Evolutionary conservation across 2,797 vertebrate species (phyloP).

Genomic region (Gymnoscopelus braueri): DNA sequence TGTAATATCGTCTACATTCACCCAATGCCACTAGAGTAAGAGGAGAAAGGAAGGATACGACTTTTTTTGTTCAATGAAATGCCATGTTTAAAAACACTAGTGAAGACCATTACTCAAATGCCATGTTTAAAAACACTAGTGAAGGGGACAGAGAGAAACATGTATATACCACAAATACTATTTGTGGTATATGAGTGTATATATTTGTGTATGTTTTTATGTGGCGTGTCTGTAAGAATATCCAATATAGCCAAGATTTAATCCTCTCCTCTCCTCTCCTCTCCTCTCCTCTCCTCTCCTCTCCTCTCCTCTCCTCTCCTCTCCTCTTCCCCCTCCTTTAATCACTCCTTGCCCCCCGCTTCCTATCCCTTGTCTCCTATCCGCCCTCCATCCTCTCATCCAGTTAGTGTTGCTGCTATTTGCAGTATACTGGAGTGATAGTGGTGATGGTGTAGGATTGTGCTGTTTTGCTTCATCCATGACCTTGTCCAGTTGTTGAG

Average conservation of each 20-base stretch:
- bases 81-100: slow-evolving; percentile 35
- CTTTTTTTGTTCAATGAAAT: slow-evolving; percentile 38
- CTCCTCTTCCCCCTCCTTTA: too few relatives aligned
- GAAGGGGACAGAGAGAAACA: slow-evolving; percentile 55
- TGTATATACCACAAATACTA: not conserved
- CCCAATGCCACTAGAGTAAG: slow-evolving; percentile 43
- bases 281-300: not conserved
- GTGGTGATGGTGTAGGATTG: slow-evolving; percentile 38
- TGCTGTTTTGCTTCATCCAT: slow-evolving; percentile 59
- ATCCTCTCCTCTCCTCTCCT: slow-evolving; percentile 21
- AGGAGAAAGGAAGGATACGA: slow-evolving; percentile 17
- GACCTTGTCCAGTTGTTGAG: slow-evolving; percentile 36
- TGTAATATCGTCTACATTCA: slow-evolving; percentile 38
- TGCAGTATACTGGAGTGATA: slow-evolving; percentile 38
- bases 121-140: too few relatives aligned
- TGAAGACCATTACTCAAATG: too few relatives aligned
- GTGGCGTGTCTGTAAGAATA: slow-evolving; percentile 4
- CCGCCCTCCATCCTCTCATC: slow-evolving; percentile 30
- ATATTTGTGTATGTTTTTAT: slow-evolving; percentile 7
- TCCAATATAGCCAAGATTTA: too few relatives aligned
- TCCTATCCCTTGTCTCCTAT: too few relatives aligned
- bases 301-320: not conserved
- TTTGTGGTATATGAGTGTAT: not conserved
- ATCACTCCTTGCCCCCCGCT: too few relatives aligned
- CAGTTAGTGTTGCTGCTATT: slow-evolving; percentile 50